These are phyloP conservation scores for Cryptus viduatorius DNA, from an alignment of 2,888 invertebrate species.

Conservation along the genomic window DNA sequence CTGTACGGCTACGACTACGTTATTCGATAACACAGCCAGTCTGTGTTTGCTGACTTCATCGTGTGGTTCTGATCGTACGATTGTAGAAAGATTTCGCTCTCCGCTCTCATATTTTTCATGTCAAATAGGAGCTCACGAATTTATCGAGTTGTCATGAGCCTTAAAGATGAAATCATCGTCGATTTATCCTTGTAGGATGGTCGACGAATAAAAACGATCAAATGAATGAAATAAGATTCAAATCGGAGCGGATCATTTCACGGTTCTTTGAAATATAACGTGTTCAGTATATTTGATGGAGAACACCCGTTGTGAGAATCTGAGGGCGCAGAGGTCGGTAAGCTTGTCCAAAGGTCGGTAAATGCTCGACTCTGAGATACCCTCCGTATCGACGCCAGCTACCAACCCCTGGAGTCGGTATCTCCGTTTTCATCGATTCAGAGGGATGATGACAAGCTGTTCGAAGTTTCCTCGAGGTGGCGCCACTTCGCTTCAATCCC, in stretches of 20 bases:
- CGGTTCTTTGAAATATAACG: too few species aligned
- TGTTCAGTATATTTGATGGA: background rate
- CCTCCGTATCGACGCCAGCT: slow-evolving; percentile 54
- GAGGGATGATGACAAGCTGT: slow-evolving; percentile 28
- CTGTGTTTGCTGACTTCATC: slow-evolving; percentile 24
- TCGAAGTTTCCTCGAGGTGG: slow-evolving; percentile 40
- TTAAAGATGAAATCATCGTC: too few species aligned
- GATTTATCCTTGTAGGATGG: too few species aligned
- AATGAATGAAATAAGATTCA: too few species aligned
- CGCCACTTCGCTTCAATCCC: slow-evolving; percentile 48
- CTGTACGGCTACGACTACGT: slow-evolving; percentile 8
- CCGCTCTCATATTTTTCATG: background rate
- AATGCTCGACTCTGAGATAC: slow-evolving; percentile 30
- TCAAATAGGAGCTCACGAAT: background rate
- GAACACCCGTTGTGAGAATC: background rate
- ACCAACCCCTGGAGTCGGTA: slow-evolving; percentile 24
- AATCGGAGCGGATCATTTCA: too few species aligned
- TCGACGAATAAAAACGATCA: too few species aligned
- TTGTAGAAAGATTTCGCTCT: background rate
- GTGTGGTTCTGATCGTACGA: background rate
- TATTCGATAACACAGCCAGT: slow-evolving; percentile 35
- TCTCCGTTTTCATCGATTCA: slow-evolving; percentile 51
- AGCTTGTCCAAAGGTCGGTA: slow-evolving; percentile 36
- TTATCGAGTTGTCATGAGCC: too few species aligned
- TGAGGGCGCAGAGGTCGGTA: background rate